Percentiles rank a stretch among this genome's conserved stretches.
Conservation (phyloP, 2,797 vertebrate species). For the Crenuchus spilurus region DNA sequence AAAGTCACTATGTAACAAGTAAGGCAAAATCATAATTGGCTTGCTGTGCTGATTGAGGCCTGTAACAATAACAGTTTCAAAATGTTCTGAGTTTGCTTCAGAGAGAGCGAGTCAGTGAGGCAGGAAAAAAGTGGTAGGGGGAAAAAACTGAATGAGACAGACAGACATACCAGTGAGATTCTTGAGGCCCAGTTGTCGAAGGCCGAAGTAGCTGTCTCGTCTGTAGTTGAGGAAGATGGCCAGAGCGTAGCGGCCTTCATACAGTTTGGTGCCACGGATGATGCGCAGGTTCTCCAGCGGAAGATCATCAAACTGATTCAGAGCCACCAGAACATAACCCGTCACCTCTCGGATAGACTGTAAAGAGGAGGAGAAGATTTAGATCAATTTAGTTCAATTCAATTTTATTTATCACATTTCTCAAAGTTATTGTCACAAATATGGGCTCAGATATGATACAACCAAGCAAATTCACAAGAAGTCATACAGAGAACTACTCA, state of each 20-base stretch:
- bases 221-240: slow-evolving; percentile 98
- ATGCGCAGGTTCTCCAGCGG: slow-evolving; percentile 97
- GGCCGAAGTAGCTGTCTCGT: slow-evolving; percentile 90
- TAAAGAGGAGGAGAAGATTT: not conserved
- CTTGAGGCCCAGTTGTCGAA: slow-evolving; percentile 90
- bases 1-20: not conserved
- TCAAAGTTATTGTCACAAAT: too few relatives aligned
- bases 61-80: not conserved
- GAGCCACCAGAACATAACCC: slow-evolving; percentile 94
- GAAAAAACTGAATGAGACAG: not conserved
- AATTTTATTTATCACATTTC: too few relatives aligned
- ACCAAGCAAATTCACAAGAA: too few relatives aligned
- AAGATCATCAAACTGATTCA: slow-evolving; percentile 97
- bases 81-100: not conserved
- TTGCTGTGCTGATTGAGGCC: not conserved
- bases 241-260: slow-evolving; percentile 93
- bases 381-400: too few relatives aligned
- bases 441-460: too few relatives aligned
- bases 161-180: slow-evolving; percentile 86
- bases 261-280: slow-evolving; percentile 93
- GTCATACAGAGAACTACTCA: too few relatives aligned
- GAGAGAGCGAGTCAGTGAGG: slow-evolving; percentile 6
- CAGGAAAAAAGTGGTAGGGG: not conserved
- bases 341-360: slow-evolving; percentile 98
- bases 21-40: not conserved